A percentile compares a stretch with the other conserved stretches of the same genome.
Evolutionary conservation across 37 sponge, comb jelly and placozoan species (phyloP).

Genomic region (Petrosia ficiformis): DNA sequence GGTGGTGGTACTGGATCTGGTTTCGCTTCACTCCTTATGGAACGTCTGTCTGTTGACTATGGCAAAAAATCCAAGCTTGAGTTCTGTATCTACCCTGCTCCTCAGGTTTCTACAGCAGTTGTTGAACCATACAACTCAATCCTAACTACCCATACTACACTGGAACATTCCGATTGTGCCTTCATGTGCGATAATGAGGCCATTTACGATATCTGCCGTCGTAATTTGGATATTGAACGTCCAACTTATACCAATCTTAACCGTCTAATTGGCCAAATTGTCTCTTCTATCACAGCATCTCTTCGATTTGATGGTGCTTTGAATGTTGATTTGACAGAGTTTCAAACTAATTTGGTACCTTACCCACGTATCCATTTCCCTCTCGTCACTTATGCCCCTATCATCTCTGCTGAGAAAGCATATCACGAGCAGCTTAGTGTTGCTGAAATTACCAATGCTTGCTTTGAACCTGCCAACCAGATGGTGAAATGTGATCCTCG

Average conservation of each 20-base stretch:
- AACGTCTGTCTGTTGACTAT: slow-evolving; percentile 90
- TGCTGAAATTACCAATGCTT: slow-evolving; percentile 80
- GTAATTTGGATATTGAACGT: slow-evolving; percentile 84
- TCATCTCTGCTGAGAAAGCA: no score
- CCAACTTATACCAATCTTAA: slow-evolving; percentile 77
- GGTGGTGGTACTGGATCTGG: slow-evolving; percentile 96
- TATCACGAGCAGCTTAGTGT: slow-evolving; percentile 90
- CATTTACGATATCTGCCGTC: slow-evolving; percentile 88
- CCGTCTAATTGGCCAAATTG: slow-evolving; percentile 83
- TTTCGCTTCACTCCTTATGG: slow-evolving; percentile 89
- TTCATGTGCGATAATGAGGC: slow-evolving; percentile 99
- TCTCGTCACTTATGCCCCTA: slow-evolving; percentile 86
- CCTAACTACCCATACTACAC: slow-evolving; percentile 83
- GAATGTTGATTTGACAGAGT: slow-evolving; percentile 90
- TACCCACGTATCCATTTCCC: slow-evolving; percentile 96
- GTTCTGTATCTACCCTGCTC: slow-evolving; percentile 92
- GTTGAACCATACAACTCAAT: slow-evolving; percentile 96
- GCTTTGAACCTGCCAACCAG: slow-evolving; percentile 90
- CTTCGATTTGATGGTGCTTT: slow-evolving; percentile 91
- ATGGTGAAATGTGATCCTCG: slow-evolving; percentile 95
- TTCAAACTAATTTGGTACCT: slow-evolving; percentile 94
- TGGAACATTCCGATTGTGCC: slow-evolving; percentile 93
- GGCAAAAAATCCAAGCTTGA: slow-evolving; percentile 92
- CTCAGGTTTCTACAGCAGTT: slow-evolving; percentile 90
- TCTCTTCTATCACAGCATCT: slow-evolving; percentile 96